A percentile compares a stretch with the other conserved stretches of the same genome.
Evolutionary conservation across 1,140 invertebrate species (phyloP).

Genomic region (Euschistus heros): DNA sequence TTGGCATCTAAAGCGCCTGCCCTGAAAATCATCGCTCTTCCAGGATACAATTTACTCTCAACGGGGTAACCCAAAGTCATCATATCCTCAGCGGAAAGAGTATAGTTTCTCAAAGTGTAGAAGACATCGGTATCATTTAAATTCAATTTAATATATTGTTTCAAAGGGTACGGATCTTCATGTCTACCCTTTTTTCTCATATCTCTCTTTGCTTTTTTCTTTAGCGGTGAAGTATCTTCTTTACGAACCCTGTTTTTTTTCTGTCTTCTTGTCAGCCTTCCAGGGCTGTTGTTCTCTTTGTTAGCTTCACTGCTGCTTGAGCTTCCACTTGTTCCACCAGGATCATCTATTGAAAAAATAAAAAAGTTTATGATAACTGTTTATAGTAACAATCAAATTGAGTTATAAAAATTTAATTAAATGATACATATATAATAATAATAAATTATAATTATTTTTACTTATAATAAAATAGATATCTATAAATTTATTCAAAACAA

Average conservation of each 20-base stretch:
- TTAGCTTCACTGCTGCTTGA: conserved; percentile 32
- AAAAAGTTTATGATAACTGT: not conserved
- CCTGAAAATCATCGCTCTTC: conserved; percentile 50
- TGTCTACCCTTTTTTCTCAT: conserved; percentile 10
- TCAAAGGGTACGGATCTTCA: conserved; percentile 14
- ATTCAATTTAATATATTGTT: conserved; percentile 34
- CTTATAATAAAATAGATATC: too few species aligned
- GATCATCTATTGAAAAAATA: conserved; percentile 33
- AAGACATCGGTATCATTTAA: conserved; percentile 37
- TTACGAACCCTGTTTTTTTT: conserved; percentile 38
- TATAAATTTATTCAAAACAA: too few species aligned
- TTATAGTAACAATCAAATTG: too few species aligned
- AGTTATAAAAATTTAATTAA: too few species aligned
- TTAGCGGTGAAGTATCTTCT: conserved; percentile 31
- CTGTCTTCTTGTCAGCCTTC: conserved; percentile 35
- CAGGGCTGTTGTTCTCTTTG: conserved; percentile 33
- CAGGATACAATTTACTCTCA: conserved; percentile 45
- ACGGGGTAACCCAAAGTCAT: conserved; percentile 61
- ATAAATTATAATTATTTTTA: too few species aligned
- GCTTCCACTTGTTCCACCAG: conserved; percentile 32
- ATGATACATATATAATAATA: too few species aligned
- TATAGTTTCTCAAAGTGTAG: conserved; percentile 44
- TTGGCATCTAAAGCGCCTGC: conserved; percentile 44
- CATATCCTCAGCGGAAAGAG: conserved; percentile 52
- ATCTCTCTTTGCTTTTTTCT: conserved; percentile 27